phyloP scores from a whole-genome alignment of 92 coral and sea anemone genomes.

The Phymanthus crucifer region DNA sequence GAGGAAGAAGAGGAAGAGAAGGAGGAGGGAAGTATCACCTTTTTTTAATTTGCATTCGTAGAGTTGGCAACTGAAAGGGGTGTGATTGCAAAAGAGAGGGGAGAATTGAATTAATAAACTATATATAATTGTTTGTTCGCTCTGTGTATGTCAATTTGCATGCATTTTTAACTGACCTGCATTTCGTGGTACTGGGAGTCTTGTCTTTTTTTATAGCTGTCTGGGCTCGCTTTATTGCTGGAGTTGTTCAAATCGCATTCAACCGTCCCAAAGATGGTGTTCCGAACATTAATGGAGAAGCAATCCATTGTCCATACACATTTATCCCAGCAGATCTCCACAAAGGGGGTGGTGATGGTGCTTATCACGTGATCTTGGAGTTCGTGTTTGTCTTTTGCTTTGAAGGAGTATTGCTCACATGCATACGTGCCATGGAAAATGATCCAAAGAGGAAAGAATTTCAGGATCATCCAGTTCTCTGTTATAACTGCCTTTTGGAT shows the following conservation, averaged over 20 bases:
- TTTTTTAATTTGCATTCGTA: too few species aligned
- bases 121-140: too few species aligned
- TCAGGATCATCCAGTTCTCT: too few species aligned
- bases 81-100: too few species aligned
- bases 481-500: too few species aligned
- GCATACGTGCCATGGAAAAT: neutral
- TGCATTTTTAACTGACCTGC: neutral
- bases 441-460: neutral
- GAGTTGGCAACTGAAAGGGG: too few species aligned
- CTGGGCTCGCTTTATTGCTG: neutral
- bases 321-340: constrained; percentile 9
- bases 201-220: neutral
- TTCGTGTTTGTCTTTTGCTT: neutral
- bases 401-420: neutral
- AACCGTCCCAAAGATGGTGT: neutral
- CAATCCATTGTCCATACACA: neutral
- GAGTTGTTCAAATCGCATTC: constrained; percentile 14
- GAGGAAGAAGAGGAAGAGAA: too few species aligned
- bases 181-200: constrained; percentile 5
- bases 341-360: neutral
- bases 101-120: too few species aligned
- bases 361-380: neutral
- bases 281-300: constrained; percentile 6
- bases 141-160: too few species aligned
- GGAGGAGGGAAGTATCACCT: too few species aligned